phyloP scores from a whole-genome alignment of 2,113 vertebrate genomes.

The Tupaia chinensis region DNA sequence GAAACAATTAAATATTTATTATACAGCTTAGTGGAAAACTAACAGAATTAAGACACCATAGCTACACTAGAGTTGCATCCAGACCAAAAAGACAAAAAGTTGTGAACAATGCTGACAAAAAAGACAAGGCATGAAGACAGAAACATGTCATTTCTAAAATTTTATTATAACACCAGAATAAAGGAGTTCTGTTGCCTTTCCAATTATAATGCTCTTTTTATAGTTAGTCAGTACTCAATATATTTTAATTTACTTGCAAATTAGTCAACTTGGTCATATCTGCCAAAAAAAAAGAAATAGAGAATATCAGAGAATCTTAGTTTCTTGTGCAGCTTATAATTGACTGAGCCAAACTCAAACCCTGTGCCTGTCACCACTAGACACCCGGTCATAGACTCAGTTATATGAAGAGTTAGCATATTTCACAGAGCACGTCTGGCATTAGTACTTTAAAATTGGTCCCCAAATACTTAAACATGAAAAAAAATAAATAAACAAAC shows the following conservation, averaged over 20 bases:
- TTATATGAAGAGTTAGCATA: background rate
- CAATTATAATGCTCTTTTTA: slow-evolving; percentile 48
- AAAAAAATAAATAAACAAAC: background rate
- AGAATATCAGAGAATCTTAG: slow-evolving; percentile 52
- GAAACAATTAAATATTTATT: background rate
- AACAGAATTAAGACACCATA: background rate
- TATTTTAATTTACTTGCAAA: slow-evolving; percentile 69
- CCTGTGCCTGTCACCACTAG: background rate
- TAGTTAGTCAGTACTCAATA: background rate
- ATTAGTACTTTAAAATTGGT: slow-evolving; percentile 7
- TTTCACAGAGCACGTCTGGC: background rate
- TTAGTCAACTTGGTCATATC: slow-evolving; percentile 56
- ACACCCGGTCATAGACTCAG: background rate
- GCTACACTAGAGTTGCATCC: background rate
- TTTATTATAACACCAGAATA: slow-evolving; percentile 35
- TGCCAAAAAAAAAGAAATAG: slow-evolving; percentile 24
- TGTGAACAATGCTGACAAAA: background rate
- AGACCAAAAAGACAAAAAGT: slow-evolving; percentile 41
- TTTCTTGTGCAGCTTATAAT: background rate
- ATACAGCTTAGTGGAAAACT: background rate
- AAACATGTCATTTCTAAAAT: slow-evolving; percentile 57
- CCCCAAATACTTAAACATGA: background rate
- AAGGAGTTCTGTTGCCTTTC: slow-evolving; percentile 11
- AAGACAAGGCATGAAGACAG: background rate
- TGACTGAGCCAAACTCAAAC: slow-evolving; percentile 8